Conservation (phyloP, 1,140 invertebrate genomes). For the Zaprionus capensis region DNA sequence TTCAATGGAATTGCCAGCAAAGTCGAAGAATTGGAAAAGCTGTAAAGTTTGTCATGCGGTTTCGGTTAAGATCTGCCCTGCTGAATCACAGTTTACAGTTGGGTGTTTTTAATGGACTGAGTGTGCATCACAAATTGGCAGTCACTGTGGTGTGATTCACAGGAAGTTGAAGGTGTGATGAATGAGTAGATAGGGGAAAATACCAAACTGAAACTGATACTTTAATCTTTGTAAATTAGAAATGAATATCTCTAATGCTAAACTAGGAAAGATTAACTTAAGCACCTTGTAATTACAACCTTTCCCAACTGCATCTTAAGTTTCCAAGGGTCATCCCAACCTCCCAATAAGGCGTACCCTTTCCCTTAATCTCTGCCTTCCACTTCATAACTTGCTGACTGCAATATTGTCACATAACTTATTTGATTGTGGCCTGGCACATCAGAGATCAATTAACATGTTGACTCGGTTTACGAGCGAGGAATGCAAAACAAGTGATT, state of each 20-base stretch:
- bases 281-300: not conserved
- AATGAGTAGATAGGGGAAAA: not conserved
- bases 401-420: conserved; percentile 5
- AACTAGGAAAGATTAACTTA: not conserved
- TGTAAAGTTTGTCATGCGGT: conserved; percentile 29
- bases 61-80: not conserved
- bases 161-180: not conserved
- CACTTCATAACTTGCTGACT: not conserved
- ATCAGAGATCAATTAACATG: conserved; percentile 73
- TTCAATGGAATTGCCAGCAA: conserved; percentile 13
- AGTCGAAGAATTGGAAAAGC: conserved; percentile 13
- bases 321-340: not conserved
- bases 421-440: not conserved
- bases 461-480: conserved; percentile 62
- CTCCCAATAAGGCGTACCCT: not conserved
- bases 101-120: not conserved
- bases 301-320: not conserved
- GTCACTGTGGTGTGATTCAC: not conserved
- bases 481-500: conserved; percentile 59
- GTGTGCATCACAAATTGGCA: not conserved
- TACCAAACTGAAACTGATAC: too few species aligned
- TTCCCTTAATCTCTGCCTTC: not conserved
- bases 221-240: not conserved
- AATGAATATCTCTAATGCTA: not conserved
- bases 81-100: conserved; percentile 28